Evolutionary conservation across 2,888 invertebrate genomes (phyloP).

Genomic region (Hecatera dysodea): DNA sequence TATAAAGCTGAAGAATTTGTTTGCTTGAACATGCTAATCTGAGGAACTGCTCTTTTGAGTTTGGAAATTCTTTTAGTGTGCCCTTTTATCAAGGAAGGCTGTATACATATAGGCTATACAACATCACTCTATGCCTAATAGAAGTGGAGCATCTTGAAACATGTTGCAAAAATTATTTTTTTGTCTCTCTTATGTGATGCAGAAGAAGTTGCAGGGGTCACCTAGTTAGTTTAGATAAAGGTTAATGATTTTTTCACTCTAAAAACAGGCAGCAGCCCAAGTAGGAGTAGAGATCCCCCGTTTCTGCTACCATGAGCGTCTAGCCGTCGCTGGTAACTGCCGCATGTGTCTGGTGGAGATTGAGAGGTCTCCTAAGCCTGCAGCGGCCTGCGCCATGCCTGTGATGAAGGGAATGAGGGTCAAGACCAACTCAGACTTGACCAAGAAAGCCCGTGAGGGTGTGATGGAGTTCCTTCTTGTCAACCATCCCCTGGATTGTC

Average conservation of each 20-base stretch:
- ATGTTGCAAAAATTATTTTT: too few species aligned
- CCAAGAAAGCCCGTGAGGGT: constrained; percentile 93
- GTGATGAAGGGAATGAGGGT: constrained; percentile 99
- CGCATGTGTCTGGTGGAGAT: constrained; percentile 99
- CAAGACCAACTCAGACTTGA: constrained; percentile 99
- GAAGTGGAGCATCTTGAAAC: too few species aligned
- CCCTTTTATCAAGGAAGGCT: too few species aligned
- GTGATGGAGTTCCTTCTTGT: constrained; percentile 99
- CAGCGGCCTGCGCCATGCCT: constrained; percentile 99
- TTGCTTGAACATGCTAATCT: too few species aligned
- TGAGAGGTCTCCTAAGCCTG: constrained; percentile 99
- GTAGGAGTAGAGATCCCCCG: constrained; percentile 99
- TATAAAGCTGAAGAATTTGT: too few species aligned
- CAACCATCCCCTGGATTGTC: constrained; percentile 99
- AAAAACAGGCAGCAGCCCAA: constrained; percentile 96
- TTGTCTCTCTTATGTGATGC: too few species aligned
- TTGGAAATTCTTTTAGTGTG: too few species aligned
- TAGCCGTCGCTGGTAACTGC: constrained; percentile 99
- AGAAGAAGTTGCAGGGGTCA: too few species aligned
- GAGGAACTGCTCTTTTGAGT: too few species aligned
- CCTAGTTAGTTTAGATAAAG: not conserved
- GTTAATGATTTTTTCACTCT: not conserved
- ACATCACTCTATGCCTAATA: too few species aligned
- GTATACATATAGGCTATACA: too few species aligned
- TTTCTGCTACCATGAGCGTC: constrained; percentile 99